Conservation (phyloP, 2,888 invertebrate species). For the Lysandra bellargus region DNA sequence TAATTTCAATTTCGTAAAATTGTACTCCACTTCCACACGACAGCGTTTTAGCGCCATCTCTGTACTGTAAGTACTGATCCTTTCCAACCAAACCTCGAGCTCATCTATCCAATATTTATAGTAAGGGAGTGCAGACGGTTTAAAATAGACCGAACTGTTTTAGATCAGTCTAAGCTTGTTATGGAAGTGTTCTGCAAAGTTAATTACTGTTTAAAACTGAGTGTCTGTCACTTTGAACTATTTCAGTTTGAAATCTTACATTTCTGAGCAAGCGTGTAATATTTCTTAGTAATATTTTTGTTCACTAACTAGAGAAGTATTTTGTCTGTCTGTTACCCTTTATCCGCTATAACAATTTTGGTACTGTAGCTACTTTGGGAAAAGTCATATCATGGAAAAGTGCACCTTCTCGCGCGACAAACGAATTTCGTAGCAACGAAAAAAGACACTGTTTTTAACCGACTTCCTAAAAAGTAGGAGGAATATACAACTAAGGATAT, state of each 20-base stretch:
- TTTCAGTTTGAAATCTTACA: background rate
- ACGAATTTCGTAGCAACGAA: no score
- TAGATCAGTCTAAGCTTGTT: slow-evolving; percentile 15
- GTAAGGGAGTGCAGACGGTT: slow-evolving; percentile 7
- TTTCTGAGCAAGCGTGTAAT: background rate
- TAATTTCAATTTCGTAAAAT: no score
- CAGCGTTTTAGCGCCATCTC: no score
- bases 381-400: no score
- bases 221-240: slow-evolving; percentile 19
- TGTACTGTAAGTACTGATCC: background rate
- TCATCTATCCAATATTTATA: slow-evolving; percentile 10
- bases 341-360: no score
- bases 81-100: background rate
- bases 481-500: background rate
- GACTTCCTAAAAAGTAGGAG: background rate
- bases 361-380: no score
- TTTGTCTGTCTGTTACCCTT: no score
- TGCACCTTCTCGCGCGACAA: no score
- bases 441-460: background rate
- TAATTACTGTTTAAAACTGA: slow-evolving; percentile 8
- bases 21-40: no score
- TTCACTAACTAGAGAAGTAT: no score
- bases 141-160: slow-evolving; percentile 8
- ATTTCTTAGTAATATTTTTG: no score
- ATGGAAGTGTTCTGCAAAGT: slow-evolving; percentile 22